Conservation (phyloP, 2,797 vertebrate genomes). For the Coendou prehensilis region DNA sequence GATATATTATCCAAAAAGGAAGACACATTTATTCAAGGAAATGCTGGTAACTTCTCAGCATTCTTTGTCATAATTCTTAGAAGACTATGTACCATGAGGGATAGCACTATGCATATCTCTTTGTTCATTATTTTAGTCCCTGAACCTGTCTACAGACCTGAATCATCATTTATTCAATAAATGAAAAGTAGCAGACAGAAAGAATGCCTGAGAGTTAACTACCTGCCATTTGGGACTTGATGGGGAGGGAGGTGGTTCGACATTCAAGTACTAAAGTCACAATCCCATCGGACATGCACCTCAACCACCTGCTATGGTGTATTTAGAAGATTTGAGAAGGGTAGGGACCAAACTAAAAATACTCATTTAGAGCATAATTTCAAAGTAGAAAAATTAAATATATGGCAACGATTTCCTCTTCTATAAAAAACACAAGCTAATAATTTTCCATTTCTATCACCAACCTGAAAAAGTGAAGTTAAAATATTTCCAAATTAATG, state of each 20-base stretch:
- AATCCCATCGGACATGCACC: neutral
- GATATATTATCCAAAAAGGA: neutral
- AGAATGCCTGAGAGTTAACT: neutral
- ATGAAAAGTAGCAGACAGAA: neutral
- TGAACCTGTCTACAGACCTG: neutral
- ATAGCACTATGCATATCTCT: neutral
- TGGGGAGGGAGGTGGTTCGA: neutral
- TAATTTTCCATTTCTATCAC: slow-evolving; percentile 57
- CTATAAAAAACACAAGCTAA: neutral
- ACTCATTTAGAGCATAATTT: slow-evolving; percentile 40
- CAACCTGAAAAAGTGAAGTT: slow-evolving; percentile 43
- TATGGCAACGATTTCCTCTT: neutral
- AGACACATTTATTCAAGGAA: neutral
- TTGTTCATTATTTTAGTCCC: slow-evolving; percentile 23
- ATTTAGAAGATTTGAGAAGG: slow-evolving; percentile 16
- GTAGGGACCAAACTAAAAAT: neutral
- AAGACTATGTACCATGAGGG: neutral
- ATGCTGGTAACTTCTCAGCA: neutral
- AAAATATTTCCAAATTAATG: slow-evolving; percentile 44
- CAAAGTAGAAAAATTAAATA: slow-evolving; percentile 59
- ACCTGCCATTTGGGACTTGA: slow-evolving; percentile 12
- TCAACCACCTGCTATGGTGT: neutral
- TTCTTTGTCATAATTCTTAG: neutral
- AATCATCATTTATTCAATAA: neutral
- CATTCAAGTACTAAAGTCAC: neutral